Evolutionary conservation across 2,888 invertebrate genomes (phyloP).

Genomic region (Troides aeacus): DNA sequence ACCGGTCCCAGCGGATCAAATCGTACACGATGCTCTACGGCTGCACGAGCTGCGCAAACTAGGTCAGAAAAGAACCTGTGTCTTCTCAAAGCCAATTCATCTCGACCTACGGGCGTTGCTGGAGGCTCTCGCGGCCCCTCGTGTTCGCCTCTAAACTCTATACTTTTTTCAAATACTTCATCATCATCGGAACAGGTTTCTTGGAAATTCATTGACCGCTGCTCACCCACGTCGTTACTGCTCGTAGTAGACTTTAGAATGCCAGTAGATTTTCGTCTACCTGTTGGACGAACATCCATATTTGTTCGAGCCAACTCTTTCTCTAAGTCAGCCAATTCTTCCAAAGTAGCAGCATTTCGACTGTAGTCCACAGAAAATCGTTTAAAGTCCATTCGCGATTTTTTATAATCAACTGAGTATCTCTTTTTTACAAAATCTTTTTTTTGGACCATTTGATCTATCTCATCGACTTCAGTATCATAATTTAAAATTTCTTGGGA

Average conservation of each 20-base stretch:
- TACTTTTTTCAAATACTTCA: slow-evolving; percentile 81
- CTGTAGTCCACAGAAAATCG: slow-evolving; percentile 70
- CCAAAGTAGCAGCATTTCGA: slow-evolving; percentile 62
- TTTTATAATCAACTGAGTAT: slow-evolving; percentile 70
- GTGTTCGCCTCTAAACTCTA: slow-evolving; percentile 53
- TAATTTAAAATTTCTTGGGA: slow-evolving; percentile 47
- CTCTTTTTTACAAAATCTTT: slow-evolving; percentile 61
- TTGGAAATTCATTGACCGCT: slow-evolving; percentile 42
- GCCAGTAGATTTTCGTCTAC: slow-evolving; percentile 69
- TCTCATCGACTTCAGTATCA: slow-evolving; percentile 48
- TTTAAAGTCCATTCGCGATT: slow-evolving; percentile 65
- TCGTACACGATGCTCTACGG: slow-evolving; percentile 86
- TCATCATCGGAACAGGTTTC: slow-evolving; percentile 73
- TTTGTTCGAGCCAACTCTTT: slow-evolving; percentile 68
- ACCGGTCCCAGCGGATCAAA: slow-evolving; percentile 87
- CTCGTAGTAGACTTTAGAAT: slow-evolving; percentile 70
- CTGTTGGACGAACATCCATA: slow-evolving; percentile 58
- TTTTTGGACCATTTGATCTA: slow-evolving; percentile 54
- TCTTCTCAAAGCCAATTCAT: slow-evolving; percentile 87
- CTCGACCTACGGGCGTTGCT: slow-evolving; percentile 88
- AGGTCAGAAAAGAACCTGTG: slow-evolving; percentile 90
- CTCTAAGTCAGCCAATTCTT: slow-evolving; percentile 64
- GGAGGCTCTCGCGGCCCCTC: slow-evolving; percentile 84
- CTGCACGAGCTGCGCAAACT: slow-evolving; percentile 85
- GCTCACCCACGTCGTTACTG: slow-evolving; percentile 56